A percentile compares a stretch with the other conserved stretches of the same genome.
phyloP scores from a whole-genome alignment of 2,797 vertebrate species.

The Melanotaenia boesemani region DNA sequence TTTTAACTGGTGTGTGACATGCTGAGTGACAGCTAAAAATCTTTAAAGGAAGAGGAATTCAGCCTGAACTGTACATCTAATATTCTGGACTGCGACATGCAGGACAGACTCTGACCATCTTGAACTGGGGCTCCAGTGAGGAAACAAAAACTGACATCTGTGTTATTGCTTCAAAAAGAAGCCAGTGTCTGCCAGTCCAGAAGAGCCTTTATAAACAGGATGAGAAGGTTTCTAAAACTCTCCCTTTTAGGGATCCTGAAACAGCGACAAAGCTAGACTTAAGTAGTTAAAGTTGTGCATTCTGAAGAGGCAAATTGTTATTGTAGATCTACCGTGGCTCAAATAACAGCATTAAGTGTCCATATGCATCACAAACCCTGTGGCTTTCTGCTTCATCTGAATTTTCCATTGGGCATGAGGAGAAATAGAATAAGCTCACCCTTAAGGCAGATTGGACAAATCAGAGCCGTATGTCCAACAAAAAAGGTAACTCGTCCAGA shows the following conservation, averaged over 20 bases:
- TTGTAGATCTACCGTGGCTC: not conserved
- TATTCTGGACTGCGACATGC: too few relatives aligned
- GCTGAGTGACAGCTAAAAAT: too few relatives aligned
- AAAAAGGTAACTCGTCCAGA: constrained; percentile 63
- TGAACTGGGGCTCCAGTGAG: too few relatives aligned
- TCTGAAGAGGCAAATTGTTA: not conserved
- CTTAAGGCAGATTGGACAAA: constrained; percentile 61
- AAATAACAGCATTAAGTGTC: constrained; percentile 6
- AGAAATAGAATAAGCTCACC: constrained; percentile 61
- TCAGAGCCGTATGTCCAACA: constrained; percentile 71
- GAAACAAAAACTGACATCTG: not conserved
- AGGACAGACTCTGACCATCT: too few relatives aligned
- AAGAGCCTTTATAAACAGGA: not conserved
- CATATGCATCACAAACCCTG: constrained; percentile 36
- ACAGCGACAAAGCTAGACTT: not conserved
- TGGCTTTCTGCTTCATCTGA: constrained; percentile 64
- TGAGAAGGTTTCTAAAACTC: too few relatives aligned
- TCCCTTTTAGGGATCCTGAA: too few relatives aligned
- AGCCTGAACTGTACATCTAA: too few relatives aligned
- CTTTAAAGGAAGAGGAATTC: too few relatives aligned
- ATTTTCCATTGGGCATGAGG: constrained; percentile 63
- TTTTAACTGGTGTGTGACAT: too few relatives aligned
- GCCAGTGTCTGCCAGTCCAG: not conserved
- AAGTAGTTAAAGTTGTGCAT: not conserved
- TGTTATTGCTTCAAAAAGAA: not conserved